Evolutionary conservation across 2,113 vertebrate species (phyloP), one percentile per base, ranked within the genome.

Genomic region (Rhabdornis inornatus): DNA sequence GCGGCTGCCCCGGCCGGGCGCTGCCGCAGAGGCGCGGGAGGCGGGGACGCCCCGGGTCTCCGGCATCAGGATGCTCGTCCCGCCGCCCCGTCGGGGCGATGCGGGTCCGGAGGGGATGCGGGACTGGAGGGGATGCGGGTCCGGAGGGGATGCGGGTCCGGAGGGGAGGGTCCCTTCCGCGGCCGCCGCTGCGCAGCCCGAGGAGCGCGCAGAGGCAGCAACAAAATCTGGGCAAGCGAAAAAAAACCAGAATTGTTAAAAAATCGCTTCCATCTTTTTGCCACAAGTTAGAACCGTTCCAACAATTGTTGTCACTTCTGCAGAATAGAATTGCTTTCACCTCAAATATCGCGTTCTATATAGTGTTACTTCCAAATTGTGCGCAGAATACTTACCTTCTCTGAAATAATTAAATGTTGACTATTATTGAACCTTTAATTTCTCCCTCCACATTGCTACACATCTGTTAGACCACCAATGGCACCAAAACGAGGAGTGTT

Each of bases 301-400:
- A 4, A 9, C 18, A 8, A 56, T 7, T 71, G 20, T 3, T 2
- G 39, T 63, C 44, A 0, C 42, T 52, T 33, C 31, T 28, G 20
- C 21, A 2, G 27, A 6, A 3, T 3, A 31, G 50, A 31, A n/a
- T 7, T 6, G 4, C 35, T 56, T 33, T 3, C 15, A 30, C 57
- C 49, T 15, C 33, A 4, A n/a, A 5, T 71, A 11, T 2, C 13
- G 0, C 0, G 2, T 28, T 49, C 63, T 15, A 0, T 4, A 0
- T 3, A 12, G 2, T 0, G 18, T 10, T 27, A 3, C 70, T 52
- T 21, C 19, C 37, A 8, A 30, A 21, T 4, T 6, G 35, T 5
- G 15, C 0, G 0, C 50, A 10, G 37, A 61, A 42, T 4, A 27
- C 37, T 19, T 16, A 1, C 0, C 5, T 61, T 18, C 57, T 33